Conservation (phyloP, 2,113 vertebrate genomes). For the Atrichornis clamosus region DNA sequence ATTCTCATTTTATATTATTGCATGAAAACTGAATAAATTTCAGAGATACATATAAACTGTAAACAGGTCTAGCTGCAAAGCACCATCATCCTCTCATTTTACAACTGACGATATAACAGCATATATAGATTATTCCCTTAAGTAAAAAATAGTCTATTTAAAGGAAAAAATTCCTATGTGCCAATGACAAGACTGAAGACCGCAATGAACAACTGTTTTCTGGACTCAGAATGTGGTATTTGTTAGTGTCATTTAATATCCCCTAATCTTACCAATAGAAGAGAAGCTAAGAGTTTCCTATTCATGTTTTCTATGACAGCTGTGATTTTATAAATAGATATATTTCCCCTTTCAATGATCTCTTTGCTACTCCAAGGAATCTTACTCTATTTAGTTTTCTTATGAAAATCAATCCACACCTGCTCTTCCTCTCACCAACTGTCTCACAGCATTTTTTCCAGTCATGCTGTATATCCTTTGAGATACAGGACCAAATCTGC, state of each 20-base stretch:
- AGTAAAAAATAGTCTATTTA: background rate
- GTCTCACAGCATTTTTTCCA: background rate
- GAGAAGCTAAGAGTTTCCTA: background rate
- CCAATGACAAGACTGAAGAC: background rate
- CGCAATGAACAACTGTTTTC: background rate
- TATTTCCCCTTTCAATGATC: background rate
- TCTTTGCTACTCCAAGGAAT: background rate
- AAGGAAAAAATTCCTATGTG: background rate
- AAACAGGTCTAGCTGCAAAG: background rate
- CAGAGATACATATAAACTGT: background rate
- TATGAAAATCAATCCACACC: background rate
- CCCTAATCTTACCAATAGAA: background rate
- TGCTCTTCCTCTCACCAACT: background rate
- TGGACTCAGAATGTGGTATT: background rate
- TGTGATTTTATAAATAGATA: background rate
- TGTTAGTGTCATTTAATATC: background rate
- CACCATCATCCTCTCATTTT: background rate
- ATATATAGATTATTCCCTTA: background rate
- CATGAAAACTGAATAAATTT: background rate
- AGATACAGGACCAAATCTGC: background rate
- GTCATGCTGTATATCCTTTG: background rate
- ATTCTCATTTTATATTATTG: background rate
- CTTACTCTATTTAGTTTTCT: background rate
- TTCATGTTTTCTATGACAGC: background rate
- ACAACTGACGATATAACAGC: background rate